A percentile compares a stretch with the other conserved stretches of the same genome.
These are phyloP conservation scores for Chironex yamaguchii DNA, from an alignment of 30 jellyfish, hydroid and myxozoan genomes.

Conservation along the genomic window DNA sequence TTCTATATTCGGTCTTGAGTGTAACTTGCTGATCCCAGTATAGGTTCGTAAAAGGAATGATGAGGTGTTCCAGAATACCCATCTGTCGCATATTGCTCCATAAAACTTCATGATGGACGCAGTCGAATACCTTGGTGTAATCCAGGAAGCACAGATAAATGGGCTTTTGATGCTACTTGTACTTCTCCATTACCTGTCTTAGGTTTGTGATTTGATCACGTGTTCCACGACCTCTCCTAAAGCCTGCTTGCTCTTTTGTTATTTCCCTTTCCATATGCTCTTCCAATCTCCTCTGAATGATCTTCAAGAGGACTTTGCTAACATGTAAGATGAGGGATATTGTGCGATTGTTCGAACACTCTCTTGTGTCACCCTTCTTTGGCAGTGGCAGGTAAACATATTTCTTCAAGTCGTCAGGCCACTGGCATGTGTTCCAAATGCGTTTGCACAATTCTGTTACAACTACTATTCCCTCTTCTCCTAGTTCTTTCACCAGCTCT, in stretches of 20 bases:
- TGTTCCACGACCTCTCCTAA: constrained; percentile 13
- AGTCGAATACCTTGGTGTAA: constrained; percentile 43
- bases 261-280: background rate
- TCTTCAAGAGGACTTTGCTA: constrained; percentile 34
- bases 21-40: constrained; percentile 39
- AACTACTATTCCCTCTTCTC: no score
- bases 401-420: no score
- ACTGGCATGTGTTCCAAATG: no score
- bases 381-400: constrained; percentile 36
- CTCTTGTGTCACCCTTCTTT: constrained; percentile 17
- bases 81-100: constrained; percentile 7
- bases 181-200: constrained; percentile 28
- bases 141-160: constrained; percentile 9
- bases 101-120: constrained; percentile 13
- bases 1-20: constrained; percentile 4
- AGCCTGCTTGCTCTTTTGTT: constrained; percentile 54
- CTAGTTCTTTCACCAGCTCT: no score
- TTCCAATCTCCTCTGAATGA: constrained; percentile 1
- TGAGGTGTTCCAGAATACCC: constrained; percentile 34
- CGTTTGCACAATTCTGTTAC: no score
- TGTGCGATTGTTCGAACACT: constrained; percentile 22
- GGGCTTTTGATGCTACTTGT: no score
- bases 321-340: constrained; percentile 31
- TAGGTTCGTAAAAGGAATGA: constrained; percentile 20
- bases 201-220: constrained; percentile 37